phyloP scores from a whole-genome alignment of 2,113 vertebrate species.

The Zosterops japonicus region DNA sequence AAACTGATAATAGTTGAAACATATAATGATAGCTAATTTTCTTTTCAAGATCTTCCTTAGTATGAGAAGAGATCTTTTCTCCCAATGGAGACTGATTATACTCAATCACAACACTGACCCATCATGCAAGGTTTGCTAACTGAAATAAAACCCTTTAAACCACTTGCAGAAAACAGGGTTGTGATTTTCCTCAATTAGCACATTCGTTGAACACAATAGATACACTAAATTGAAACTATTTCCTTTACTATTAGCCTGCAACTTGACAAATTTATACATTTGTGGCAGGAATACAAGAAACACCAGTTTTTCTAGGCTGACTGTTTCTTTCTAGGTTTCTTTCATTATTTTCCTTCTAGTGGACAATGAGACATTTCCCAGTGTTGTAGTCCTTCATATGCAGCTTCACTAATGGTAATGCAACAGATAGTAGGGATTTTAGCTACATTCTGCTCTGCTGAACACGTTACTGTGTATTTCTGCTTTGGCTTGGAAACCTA shows the following conservation, averaged over 20 bases:
- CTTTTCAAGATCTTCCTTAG: neutral
- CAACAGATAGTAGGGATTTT: neutral
- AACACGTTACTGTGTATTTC: neutral
- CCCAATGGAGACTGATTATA: neutral
- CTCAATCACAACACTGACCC: neutral
- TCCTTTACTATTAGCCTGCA: neutral
- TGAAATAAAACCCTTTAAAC: neutral
- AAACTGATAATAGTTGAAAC: neutral
- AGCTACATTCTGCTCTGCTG: neutral
- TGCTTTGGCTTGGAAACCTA: neutral
- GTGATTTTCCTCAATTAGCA: neutral
- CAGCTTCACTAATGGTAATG: neutral
- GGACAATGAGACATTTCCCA: neutral
- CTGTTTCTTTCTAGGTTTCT: rapidly evolving
- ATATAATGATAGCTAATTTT: neutral
- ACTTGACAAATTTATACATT: neutral
- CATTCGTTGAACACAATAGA: neutral
- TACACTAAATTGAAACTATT: neutral
- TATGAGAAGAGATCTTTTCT: neutral
- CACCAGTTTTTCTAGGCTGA: neutral
- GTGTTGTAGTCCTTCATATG: neutral
- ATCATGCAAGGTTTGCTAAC: neutral
- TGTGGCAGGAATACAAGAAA: neutral
- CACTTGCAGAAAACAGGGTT: neutral
- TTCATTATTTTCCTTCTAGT: neutral